phyloP scores from a whole-genome alignment of 2,797 vertebrate species.

The Peromyscus attwateri region DNA sequence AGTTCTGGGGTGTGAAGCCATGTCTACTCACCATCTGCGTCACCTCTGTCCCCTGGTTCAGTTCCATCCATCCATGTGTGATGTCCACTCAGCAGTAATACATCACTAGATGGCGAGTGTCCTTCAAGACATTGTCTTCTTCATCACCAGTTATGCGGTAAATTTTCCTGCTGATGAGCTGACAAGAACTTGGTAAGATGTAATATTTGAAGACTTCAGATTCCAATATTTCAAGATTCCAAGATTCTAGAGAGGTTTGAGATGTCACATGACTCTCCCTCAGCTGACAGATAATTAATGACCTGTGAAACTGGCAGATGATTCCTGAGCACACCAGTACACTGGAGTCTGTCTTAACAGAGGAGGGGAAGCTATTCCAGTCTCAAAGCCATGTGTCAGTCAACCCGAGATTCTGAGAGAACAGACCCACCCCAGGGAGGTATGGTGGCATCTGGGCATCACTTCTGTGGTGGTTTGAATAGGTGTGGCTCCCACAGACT shows the following conservation, averaged over 20 bases:
- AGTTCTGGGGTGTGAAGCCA: background rate
- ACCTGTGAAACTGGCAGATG: background rate
- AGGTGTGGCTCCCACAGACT: background rate
- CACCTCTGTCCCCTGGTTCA: background rate
- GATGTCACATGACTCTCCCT: background rate
- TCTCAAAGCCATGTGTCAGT: background rate
- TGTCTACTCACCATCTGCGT: rapidly evolving
- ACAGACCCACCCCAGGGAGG: background rate
- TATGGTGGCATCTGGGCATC: background rate
- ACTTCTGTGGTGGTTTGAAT: background rate
- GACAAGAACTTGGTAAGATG: background rate
- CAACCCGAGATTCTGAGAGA: background rate
- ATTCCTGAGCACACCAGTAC: background rate
- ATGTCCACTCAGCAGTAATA: background rate
- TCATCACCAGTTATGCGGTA: background rate
- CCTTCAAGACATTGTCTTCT: background rate
- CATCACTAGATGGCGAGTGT: background rate
- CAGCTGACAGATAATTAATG: background rate
- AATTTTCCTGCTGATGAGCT: background rate
- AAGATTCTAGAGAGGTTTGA: background rate
- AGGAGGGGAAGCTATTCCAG: background rate
- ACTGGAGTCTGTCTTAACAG: background rate
- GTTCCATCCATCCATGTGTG: background rate
- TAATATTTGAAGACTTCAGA: background rate
- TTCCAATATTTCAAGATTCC: background rate